phyloP scores from a whole-genome alignment of 30 jellyfish, hydroid and myxozoan genomes.

The Aurelia aurita complex sp. Pacific region DNA sequence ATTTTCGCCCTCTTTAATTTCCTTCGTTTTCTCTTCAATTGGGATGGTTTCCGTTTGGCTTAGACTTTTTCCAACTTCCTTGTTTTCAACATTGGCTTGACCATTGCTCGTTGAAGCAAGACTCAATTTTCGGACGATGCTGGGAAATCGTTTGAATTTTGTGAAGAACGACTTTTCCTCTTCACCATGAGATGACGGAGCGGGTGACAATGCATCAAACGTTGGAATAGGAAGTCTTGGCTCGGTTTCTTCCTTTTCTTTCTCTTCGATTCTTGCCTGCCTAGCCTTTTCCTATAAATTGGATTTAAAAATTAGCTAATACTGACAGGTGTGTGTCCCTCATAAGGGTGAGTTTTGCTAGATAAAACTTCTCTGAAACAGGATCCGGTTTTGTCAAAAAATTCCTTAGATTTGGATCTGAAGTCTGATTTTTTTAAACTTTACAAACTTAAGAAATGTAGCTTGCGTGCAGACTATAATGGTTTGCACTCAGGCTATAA shows the following conservation, averaged over 20 bases:
- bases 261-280: conserved; percentile 77
- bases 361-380: no score
- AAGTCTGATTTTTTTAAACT: no score
- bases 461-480: no score
- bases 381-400: no score
- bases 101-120: conserved; percentile 50
- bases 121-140: conserved; percentile 50
- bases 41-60: no score
- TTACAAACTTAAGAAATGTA: no score
- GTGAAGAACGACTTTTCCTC: conserved; percentile 30
- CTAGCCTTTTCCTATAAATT: conserved; percentile 70
- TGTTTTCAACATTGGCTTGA: conserved; percentile 35
- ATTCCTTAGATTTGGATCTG: no score
- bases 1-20: no score
- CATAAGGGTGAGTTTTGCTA: no score
- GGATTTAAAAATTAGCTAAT: not conserved
- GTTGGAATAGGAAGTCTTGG: conserved; percentile 10
- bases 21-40: no score
- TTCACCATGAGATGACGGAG: conserved; percentile 38
- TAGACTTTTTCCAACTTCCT: conserved; percentile 6
- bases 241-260: conserved; percentile 40
- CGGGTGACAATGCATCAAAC: conserved; percentile 19
- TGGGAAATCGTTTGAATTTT: conserved; percentile 29
- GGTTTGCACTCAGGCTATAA: no score
- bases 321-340: no score